Percentiles rank a stretch among this genome's conserved stretches.
Conservation (phyloP, 2,113 vertebrate genomes). For the Calidris pugnax region DNA sequence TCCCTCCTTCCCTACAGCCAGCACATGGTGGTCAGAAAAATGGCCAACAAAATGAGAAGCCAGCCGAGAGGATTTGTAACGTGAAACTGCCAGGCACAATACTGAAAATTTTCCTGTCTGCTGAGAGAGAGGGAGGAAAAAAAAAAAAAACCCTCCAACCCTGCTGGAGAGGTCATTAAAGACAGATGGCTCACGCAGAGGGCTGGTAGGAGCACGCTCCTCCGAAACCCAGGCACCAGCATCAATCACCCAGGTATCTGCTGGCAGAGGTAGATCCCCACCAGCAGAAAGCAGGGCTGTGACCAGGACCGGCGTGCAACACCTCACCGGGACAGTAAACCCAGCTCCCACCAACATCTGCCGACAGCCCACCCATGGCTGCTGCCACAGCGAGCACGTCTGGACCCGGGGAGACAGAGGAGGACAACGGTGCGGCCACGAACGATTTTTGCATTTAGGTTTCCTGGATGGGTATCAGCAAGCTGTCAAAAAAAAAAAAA, state of each 20-base stretch:
- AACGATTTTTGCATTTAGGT: constrained; percentile 1
- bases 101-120: not conserved
- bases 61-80: not conserved
- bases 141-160: too few relatives aligned
- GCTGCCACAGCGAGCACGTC: fast-evolving
- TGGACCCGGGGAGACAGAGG: not conserved
- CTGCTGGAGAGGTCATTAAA: not conserved
- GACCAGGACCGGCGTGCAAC: not conserved
- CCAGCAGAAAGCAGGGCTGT: not conserved
- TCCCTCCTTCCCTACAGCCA: not conserved
- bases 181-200: not conserved
- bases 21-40: not conserved
- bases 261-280: not conserved
- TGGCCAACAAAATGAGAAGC: not conserved
- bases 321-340: not conserved
- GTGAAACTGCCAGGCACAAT: not conserved
- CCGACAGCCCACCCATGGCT: not conserved
- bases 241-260: not conserved
- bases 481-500: not conserved
- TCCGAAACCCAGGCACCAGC: not conserved
- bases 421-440: fast-evolving
- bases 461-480: not conserved
- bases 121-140: not conserved
- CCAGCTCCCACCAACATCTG: not conserved
- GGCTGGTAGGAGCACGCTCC: not conserved